These are phyloP conservation scores for Chrysolina oricalcia DNA, from an alignment of 2,888 invertebrate genomes.

Conservation along the genomic window DNA sequence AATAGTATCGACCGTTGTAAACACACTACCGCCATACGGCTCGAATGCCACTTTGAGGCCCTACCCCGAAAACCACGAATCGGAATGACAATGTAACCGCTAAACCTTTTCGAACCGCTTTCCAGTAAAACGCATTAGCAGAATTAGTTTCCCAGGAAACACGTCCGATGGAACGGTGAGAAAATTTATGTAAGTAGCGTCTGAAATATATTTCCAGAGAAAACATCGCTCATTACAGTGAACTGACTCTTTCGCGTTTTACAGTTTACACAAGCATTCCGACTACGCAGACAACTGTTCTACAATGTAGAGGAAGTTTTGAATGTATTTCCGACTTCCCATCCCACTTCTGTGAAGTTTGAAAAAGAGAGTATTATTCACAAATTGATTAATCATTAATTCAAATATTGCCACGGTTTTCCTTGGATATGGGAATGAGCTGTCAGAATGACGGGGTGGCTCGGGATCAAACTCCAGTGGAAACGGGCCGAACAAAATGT, in stretches of 20 bases:
- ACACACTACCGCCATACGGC: not conserved
- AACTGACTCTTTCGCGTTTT: not conserved
- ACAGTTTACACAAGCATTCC: not conserved
- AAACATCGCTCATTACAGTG: not conserved
- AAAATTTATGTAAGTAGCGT: conserved; percentile 8
- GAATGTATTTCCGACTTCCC: too few species aligned
- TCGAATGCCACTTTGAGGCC: conserved; percentile 1
- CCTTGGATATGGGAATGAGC: too few species aligned
- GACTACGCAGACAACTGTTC: too few species aligned
- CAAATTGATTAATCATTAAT: too few species aligned
- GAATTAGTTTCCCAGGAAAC: conserved; percentile 19
- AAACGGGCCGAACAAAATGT: too few species aligned
- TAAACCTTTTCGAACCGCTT: conserved; percentile 19
- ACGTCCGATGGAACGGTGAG: not conserved
- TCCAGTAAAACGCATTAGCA: conserved; percentile 18
- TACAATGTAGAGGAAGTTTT: too few species aligned
- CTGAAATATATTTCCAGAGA: not conserved
- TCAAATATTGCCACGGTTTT: too few species aligned
- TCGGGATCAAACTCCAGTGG: too few species aligned
- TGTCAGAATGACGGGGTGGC: too few species aligned
- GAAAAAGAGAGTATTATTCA: too few species aligned
- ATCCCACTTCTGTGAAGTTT: too few species aligned
- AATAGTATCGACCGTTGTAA: conserved; percentile 13
- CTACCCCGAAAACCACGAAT: conserved; percentile 6
- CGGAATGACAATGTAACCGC: conserved; percentile 23